phyloP scores from a whole-genome alignment of 2,888 invertebrate species.

The Parascotia fuliginaria region DNA sequence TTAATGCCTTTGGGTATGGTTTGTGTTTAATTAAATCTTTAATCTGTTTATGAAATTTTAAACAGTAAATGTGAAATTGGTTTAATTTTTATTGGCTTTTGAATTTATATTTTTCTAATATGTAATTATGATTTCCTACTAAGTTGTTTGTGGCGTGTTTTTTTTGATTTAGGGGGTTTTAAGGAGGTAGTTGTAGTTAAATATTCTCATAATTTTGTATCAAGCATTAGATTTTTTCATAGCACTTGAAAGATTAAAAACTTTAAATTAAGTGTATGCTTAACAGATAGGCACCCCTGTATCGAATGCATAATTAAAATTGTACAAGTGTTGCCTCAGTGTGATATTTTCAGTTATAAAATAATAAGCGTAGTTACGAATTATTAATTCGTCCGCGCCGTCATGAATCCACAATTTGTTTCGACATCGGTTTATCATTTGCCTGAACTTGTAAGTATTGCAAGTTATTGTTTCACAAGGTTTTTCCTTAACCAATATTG shows the following conservation, averaged over 20 bases:
- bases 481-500: conserved; percentile 48
- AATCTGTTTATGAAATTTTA: too few relatives aligned
- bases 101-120: too few relatives aligned
- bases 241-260: not conserved
- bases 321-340: conserved; percentile 21
- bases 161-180: too few relatives aligned
- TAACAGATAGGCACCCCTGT: conserved; percentile 1
- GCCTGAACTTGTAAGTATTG: conserved; percentile 45
- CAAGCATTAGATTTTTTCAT: too few relatives aligned
- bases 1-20: not conserved
- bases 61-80: too few relatives aligned
- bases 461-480: conserved; percentile 59
- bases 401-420: conserved; percentile 53
- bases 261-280: not conserved
- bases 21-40: not conserved
- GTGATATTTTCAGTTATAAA: conserved; percentile 29
- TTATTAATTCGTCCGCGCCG: conserved; percentile 26
- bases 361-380: not conserved
- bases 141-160: too few relatives aligned
- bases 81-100: too few relatives aligned
- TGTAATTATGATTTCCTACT: too few relatives aligned
- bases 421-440: conserved; percentile 58
- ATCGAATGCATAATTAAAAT: conserved; percentile 23
- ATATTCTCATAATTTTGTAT: too few relatives aligned
- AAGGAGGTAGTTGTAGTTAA: too few relatives aligned